Evolutionary conservation across 2,797 vertebrate species (phyloP), one percentile per base, ranked within the genome.

Genomic region (Naso thynnoides): DNA sequence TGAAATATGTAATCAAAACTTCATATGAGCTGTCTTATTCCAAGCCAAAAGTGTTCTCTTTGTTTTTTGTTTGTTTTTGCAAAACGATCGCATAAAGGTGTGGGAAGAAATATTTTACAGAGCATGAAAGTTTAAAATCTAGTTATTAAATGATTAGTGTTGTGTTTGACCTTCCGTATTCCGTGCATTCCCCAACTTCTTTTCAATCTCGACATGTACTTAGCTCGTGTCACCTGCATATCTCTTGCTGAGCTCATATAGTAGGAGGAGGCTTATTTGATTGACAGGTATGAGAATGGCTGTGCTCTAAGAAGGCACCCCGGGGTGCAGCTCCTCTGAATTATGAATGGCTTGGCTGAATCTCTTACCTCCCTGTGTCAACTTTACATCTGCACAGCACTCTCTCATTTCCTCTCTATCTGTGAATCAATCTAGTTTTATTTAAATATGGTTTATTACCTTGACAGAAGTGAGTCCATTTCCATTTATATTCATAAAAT

Each of bases 291-390:
- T 70, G 69, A 79, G 72, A 67, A 76, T 67, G 76, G 36, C 29
- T 73, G 64, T 10, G 82, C 72, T 78, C 57, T 36, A 24, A 55
- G 71, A 73, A 66, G 70, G 33, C 78, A 47, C 62, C 75, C 74
- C 8, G 21, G 45, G 83, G 79, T 73, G 70, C 47, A 79, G 54
- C 70, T 31, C 38, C 76, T 60, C 68, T 88, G 61, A 90, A 90
- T 89, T 82, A 89, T 91, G 80, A 89, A 88, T 87, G 72, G 74
- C 72, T 11, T 11, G 48, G 21, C 65, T 67, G 58, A 61, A 74
- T 75, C 74, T 71, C 73, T 80, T 50, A 78, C 79, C 66, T 78
- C 56, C 52, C 26, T 61, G 44, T 59, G 74, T 75, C 58, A 74
- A 8, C 44, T 39, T 67, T 50, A 64, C 36, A 57, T 69, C 61